Percentiles rank a stretch among this genome's conserved stretches.
Evolutionary conservation across 2,797 vertebrate species (phyloP).

Genomic region (Lophotriccus pileatus): DNA sequence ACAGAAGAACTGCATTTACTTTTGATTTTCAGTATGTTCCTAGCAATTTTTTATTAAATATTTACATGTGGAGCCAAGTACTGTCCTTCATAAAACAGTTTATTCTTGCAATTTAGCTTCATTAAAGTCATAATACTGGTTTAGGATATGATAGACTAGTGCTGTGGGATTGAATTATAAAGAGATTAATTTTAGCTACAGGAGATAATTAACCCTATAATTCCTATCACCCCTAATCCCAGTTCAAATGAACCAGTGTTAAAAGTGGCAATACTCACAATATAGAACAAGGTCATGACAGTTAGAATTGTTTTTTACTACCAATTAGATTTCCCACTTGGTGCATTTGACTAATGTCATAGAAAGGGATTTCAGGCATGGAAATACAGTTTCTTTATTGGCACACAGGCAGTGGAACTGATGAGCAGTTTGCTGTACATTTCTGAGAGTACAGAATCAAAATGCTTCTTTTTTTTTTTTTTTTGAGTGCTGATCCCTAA

Average conservation of each 20-base stretch:
- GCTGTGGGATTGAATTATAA: conserved; percentile 53
- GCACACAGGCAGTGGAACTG: neutral
- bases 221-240: conserved; percentile 54
- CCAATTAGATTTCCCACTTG: conserved; percentile 50
- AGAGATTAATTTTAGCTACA: conserved; percentile 48
- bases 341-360: conserved; percentile 36
- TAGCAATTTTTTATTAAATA: conserved; percentile 5
- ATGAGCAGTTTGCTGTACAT: neutral
- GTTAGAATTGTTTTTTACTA: conserved; percentile 46
- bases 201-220: conserved; percentile 61
- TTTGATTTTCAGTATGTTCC: conserved; percentile 7
- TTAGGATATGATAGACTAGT: conserved; percentile 26
- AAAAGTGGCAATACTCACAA: conserved; percentile 38
- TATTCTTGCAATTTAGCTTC: conserved; percentile 47
- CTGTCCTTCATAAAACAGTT: conserved; percentile 44
- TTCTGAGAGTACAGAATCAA: neutral
- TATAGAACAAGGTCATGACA: conserved; percentile 51
- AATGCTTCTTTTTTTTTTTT: neutral
- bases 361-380: conserved; percentile 30
- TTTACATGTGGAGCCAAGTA: conserved; percentile 10
- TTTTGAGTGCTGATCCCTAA: neutral
- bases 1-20: neutral
- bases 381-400: conserved; percentile 5
- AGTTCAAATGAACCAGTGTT: conserved; percentile 51
- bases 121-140: conserved; percentile 45